Evolutionary conservation across 2,113 vertebrate genomes (phyloP), one percentile per base, ranked within the genome.

Genomic region (Tichodroma muraria): DNA sequence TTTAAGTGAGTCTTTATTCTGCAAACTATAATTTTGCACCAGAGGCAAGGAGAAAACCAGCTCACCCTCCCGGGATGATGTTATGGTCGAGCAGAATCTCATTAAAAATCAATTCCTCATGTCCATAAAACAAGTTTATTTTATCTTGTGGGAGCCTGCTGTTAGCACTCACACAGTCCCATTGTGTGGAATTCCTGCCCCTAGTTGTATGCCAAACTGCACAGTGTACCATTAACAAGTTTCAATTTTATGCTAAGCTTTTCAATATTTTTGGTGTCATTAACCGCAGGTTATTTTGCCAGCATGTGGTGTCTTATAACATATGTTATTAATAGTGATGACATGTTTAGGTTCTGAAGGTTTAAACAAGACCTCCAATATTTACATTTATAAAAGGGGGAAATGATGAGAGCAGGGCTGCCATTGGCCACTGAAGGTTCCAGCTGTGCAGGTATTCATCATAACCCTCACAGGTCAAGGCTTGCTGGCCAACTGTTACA

Each of bases 71-170:
- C 84, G 97, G 96, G 96, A 97, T 97, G 96, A 96, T 96, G 88
- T 98, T 98, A 97, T 10, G 31, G 96, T 95, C 77, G 28, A 97
- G 91, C 96, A 97, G 97, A 97, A 97, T 97, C 97, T 98, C 97
- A 98, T 98, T 98, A 98, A 97, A 98, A 97, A 97, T 98, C 97
- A 97, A 96, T 98, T 98, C 95, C 97, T 97, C 35, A 14, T 96
- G 97, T 97, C 97, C 96, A 98, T 98, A 98, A 98, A 97, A 93
- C 90, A 93, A 95, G 97, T 98, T 98, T 98, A 97, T 98, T 98
- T 98, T 97, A 98, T 98, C 97, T 98, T 97, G 96, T 95, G 85
- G 94, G 89, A 97, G 96, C 97, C 96, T 95, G 97, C 97, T 97
- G 96, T 96, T 95, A 89, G 93, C 92, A 90, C 94, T 97, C 92